Evolutionary conservation across 1,140 invertebrate species (phyloP).

Genomic region (Anoplophora glabripennis): DNA sequence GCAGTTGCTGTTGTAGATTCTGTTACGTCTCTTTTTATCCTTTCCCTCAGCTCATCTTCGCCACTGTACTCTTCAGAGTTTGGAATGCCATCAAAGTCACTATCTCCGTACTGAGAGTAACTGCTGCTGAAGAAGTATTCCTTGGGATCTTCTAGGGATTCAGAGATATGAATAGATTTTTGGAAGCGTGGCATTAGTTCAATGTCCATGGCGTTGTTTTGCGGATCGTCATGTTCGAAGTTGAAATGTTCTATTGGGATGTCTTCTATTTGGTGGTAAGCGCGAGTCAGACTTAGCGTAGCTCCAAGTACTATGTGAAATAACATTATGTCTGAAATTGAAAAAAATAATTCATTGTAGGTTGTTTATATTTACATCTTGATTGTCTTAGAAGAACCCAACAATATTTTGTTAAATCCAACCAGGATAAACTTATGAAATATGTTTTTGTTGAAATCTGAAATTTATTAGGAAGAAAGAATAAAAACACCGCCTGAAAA

Average conservation of each 20-base stretch:
- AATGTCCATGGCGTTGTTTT: constrained; percentile 27
- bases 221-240: constrained; percentile 17
- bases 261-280: constrained; percentile 20
- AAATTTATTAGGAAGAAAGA: too few species aligned
- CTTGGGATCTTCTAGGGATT: constrained; percentile 22
- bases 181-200: constrained; percentile 16
- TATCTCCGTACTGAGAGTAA: constrained; percentile 10
- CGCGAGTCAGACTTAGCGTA: background rate
- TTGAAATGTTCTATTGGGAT: constrained; percentile 22
- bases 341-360: too few species aligned
- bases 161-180: background rate
- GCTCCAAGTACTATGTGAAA: background rate
- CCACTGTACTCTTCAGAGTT: constrained; percentile 6
- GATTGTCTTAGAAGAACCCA: too few species aligned
- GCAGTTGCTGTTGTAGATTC: background rate
- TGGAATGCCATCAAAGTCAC: constrained; percentile 18
- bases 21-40: background rate
- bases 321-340: background rate
- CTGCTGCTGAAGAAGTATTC: constrained; percentile 29
- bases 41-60: constrained; percentile 15
- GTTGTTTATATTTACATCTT: too few species aligned
- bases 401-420: too few species aligned
- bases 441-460: too few species aligned
- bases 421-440: too few species aligned
- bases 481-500: too few species aligned